Evolutionary conservation across 2,113 vertebrate species (phyloP), one percentile per base, ranked within the genome.

Genomic region (Heterotilapia buettikoferi): DNA sequence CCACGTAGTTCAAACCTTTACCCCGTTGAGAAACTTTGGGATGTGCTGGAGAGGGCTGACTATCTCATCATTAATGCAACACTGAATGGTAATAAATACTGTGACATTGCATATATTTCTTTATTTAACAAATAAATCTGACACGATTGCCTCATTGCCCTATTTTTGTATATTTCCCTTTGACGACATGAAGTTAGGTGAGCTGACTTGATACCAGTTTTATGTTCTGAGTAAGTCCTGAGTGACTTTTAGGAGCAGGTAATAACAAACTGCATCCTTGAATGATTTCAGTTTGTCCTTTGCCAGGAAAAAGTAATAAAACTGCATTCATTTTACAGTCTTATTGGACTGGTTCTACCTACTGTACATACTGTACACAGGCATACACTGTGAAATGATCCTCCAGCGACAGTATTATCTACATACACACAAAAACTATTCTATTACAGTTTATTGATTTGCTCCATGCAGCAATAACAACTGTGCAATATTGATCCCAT

Each of bases 401-500:
- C 24, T 88, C 57, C 40, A 82, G 73, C 33, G 24, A 85, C 63
- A 88, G 47, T 68, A 82, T 85, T 68, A 78, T 82, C 73, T 82
- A 61, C 89, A 90, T 83, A 86, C 76, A 86, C 59, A 88, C 53
- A 83, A 85, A 94, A 93, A 89, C 89, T 86, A 90, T 91, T 89
- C 53, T 89, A 71, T 93, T 93, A 92, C 83, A 66, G 36, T 80
- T 38, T 92, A 95, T 94, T 93, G 93, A 95, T 95, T 93, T 91
- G 83, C 84, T 54, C 59, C 13, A 73, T 92, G 85, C 88, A 90
- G 92, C 85, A 91, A 88, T 92, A 93, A 89, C 86, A 92, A 71
- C 88, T 80, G 79, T 86, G 52, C 50, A 59, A 59, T 86, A 95
- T 94, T 84, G 93, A 94, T 91, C 53, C 24, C 10, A 80, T 8